phyloP scores from a whole-genome alignment of 2,113 vertebrate genomes.

The Oreochromis niloticus region DNA sequence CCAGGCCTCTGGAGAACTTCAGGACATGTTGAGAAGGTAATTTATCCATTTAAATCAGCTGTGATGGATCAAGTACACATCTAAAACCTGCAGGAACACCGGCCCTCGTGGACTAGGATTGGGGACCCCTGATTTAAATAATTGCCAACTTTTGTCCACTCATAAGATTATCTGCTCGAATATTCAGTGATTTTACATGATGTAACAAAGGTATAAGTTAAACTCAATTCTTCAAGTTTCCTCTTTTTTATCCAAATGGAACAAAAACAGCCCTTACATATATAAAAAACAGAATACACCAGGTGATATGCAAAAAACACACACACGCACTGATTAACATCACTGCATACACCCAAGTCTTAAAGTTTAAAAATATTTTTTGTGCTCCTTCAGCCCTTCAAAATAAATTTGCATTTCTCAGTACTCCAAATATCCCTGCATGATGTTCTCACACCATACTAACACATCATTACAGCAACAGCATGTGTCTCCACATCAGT shows the following conservation, averaged over 20 bases:
- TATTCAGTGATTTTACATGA: neutral
- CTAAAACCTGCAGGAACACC: too few species aligned
- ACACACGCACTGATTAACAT: neutral
- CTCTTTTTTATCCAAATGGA: neutral
- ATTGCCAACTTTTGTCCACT: neutral
- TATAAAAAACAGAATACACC: rapidly evolving
- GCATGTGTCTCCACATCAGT: neutral
- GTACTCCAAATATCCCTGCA: neutral
- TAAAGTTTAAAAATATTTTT: neutral
- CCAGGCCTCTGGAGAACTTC: too few species aligned
- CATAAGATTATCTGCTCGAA: neutral
- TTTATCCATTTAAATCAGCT: too few species aligned
- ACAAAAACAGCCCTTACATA: neutral
- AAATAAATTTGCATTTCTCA: neutral
- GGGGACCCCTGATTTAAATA: neutral
- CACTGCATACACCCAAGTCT: rapidly evolving
- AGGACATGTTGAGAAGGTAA: too few species aligned
- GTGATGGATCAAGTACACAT: too few species aligned
- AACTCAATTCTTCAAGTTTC: neutral
- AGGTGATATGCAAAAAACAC: rapidly evolving
- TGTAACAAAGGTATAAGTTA: neutral
- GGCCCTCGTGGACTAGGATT: too few species aligned
- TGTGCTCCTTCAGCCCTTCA: neutral
- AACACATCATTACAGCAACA: neutral
- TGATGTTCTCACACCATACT: neutral